A percentile compares a stretch with the other conserved stretches of the same genome.
phyloP scores from a whole-genome alignment of 1,140 invertebrate genomes.

The Ruditapes philippinarum region DNA sequence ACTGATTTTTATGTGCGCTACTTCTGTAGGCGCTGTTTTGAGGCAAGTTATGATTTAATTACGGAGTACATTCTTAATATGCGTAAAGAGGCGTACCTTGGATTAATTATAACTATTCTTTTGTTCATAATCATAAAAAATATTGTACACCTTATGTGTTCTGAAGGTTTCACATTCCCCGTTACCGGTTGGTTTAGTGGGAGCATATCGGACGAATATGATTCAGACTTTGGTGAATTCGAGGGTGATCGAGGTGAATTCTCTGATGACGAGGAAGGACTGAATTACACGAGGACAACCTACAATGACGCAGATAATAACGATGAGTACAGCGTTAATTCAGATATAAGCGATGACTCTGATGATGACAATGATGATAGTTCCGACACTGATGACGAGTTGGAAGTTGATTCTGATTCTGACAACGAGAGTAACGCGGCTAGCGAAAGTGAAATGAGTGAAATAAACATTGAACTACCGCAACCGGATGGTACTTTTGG shows the following conservation, averaged over 20 bases:
- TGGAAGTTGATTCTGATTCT: constrained; percentile 63
- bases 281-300: constrained; percentile 23
- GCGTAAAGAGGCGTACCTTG: constrained; percentile 71
- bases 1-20: constrained; percentile 28
- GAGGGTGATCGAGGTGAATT: constrained; percentile 59
- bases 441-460: constrained; percentile 72
- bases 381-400: constrained; percentile 66
- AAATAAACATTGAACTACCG: constrained; percentile 82
- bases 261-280: constrained; percentile 72
- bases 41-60: constrained; percentile 65
- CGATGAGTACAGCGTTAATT: constrained; percentile 57
- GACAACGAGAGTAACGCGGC: constrained; percentile 67
- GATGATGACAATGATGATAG: constrained; percentile 56
- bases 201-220: neutral
- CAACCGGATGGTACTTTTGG: constrained; percentile 20
- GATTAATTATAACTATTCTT: constrained; percentile 62
- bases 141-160: constrained; percentile 51
- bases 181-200: constrained; percentile 6
- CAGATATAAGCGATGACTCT: constrained; percentile 41
- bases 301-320: constrained; percentile 43
- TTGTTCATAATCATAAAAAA: constrained; percentile 54
- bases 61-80: constrained; percentile 66
- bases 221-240: constrained; percentile 20
- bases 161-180: constrained; percentile 72
- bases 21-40: constrained; percentile 53